These are phyloP conservation scores for Turnix velox DNA, from an alignment of 2,113 vertebrate species.

Conservation along the genomic window DNA sequence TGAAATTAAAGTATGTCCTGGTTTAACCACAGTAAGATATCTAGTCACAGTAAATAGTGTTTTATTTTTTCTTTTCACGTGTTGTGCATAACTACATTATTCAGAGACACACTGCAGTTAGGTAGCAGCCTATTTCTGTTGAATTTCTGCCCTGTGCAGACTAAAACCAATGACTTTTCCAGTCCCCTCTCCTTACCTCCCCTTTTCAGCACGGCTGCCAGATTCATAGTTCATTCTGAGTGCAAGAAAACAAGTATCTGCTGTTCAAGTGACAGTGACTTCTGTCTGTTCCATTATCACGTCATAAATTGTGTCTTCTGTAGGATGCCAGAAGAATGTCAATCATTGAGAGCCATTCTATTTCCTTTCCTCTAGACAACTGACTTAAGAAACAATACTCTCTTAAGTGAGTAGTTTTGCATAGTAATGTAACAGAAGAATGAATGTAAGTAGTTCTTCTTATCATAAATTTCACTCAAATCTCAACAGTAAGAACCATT, in stretches of 20 bases:
- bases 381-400: neutral
- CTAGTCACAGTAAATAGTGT: neutral
- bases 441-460: neutral
- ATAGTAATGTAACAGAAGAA: neutral
- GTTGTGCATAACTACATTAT: neutral
- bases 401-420: neutral
- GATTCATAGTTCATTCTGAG: neutral
- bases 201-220: neutral
- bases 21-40: neutral
- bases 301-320: neutral
- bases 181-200: neutral
- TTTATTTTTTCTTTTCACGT: neutral
- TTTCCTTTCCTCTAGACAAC: neutral
- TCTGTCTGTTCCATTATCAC: neutral
- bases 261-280: neutral
- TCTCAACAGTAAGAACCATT: neutral
- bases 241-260: neutral
- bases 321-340: neutral
- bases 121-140: neutral
- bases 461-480: neutral
- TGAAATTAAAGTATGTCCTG: neutral
- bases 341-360: neutral
- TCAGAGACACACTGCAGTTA: rapidly evolving
- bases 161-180: neutral
- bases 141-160: neutral